Evolutionary conservation across 2,113 vertebrate genomes (phyloP), one percentile per base, ranked within the genome.

Genomic region (Ptilorrhoa leucosticta): DNA sequence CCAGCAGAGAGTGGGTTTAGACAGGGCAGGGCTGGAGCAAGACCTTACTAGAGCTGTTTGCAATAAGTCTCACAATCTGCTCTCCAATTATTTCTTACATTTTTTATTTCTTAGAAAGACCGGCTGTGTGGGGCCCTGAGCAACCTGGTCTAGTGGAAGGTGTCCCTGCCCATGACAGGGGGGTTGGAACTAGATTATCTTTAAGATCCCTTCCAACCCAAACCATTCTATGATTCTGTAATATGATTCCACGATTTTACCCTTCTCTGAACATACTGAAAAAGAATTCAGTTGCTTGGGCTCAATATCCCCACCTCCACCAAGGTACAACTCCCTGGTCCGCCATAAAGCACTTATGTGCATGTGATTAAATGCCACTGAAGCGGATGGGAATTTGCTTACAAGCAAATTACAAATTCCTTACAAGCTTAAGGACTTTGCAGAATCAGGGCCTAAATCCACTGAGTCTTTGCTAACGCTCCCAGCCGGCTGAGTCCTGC

Each of bases 331-430:
- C 76, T 88, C 80, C 85, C 76, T 24, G 20, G 76, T 44, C 75
- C 0, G 0, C 85, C 72, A 45, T 87, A 64, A 77, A 95, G 88
- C 72, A 53, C 64, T 91, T 80, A 63, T 10, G 28, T 75, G n/a
- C 58, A 16, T 66, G 68, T 90, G 94, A 94, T 92, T 84, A 95
- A 96, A 89, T 84, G 69, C 65, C 87, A 82, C 45, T 79, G 88
- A 92, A 90, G 79, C 10, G 7, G 83, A 83, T 1, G 40, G 75
- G 92, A 96, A 95, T 93, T 86, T 91, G 95, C 96, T 97, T 93
- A 91, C 94, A 86, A 96, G 92, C 85, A 90, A 93, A 96, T 96
- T 87, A 93, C 93, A 93, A 84, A 97, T 97, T 97, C 94, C 84
- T 93, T 68, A 86, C 94, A 91, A 90, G 94, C 92, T 93, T 95